Evolutionary conservation across 2,888 invertebrate species (phyloP), one percentile per base, ranked within the genome.

Genomic region (Pterostichus niger): DNA sequence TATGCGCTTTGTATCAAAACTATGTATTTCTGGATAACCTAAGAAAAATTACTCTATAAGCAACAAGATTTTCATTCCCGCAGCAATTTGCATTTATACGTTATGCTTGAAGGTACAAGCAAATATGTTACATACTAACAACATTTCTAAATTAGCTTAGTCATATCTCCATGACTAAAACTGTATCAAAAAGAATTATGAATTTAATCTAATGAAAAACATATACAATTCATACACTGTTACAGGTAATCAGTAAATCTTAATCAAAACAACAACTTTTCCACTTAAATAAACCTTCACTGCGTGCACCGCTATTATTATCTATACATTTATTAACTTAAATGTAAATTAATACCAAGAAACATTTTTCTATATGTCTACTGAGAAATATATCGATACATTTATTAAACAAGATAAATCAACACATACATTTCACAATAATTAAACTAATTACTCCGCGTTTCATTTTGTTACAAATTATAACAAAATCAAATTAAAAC

Each of bases 331-430:
- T 33, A 40, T 73, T 73, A 73, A 73, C 46, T 73, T 46, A 73
- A 46, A 73, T 73, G 73, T 24, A 73, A 73, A 73, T 73, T 73
- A 73, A 73, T 73, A 73, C 73, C 49, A 31, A 46, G 49, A 24
- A 49, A 13, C 9, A 46, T 73, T 46, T 40, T 40, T 64, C 13
- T 35, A 35, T 13, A 64, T 13, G 64, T 64, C 6, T 40, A n/a
- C 13, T 2, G 15, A 31, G 44, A 46, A 73, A 73, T 73, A 73
- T 73, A 73, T 73, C 49, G 73, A 73, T 49, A 73, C 49, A 46
- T 73, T 73, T 46, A 73, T 73, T 73, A 10, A 73, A 46, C 49
- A 46, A n/a, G 64, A 64, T 64, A 33, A 64, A 64, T 35, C n/a
- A 11, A 13, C 59, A 31, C n/a, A 9, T 11, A 59, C 24, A 59